Conservation (phyloP, 2,797 vertebrate genomes). For the Spinus pinus region DNA sequence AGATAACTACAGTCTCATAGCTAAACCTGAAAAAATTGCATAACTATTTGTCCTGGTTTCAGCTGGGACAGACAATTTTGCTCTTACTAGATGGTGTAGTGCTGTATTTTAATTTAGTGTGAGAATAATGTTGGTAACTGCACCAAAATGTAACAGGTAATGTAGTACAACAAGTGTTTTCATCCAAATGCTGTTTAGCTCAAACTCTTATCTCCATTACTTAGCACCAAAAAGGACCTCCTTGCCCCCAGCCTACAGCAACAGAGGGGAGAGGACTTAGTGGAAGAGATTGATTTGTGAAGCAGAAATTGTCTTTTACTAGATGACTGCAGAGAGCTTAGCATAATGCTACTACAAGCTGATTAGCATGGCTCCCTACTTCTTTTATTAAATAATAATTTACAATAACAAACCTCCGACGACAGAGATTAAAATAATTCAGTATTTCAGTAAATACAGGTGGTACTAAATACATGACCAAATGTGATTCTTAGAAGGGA, state of each 20-base stretch:
- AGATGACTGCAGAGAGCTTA: not conserved
- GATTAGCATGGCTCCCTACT: not conserved
- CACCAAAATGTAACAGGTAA: not conserved
- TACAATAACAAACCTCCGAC: not conserved
- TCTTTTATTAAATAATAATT: conserved; percentile 31
- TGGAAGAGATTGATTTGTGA: not conserved
- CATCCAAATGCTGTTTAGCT: not conserved
- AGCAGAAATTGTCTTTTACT: not conserved
- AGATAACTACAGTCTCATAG: not conserved
- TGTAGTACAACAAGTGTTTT: not conserved
- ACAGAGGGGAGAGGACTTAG: not conserved
- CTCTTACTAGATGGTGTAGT: not conserved
- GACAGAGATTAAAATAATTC: conserved; percentile 30
- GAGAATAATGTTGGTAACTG: not conserved
- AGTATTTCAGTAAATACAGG: not conserved
- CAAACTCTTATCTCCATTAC: not conserved
- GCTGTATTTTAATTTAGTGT: not conserved
- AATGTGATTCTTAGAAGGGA: not conserved
- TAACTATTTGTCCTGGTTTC: not conserved
- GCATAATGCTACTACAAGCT: not conserved
- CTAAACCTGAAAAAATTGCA: not conserved
- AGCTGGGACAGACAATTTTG: not conserved
- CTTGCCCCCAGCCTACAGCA: not conserved
- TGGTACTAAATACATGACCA: not conserved
- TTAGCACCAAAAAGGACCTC: not conserved